Conservation (phyloP, 23 tunicate genomes). For the Styela plicata region DNA sequence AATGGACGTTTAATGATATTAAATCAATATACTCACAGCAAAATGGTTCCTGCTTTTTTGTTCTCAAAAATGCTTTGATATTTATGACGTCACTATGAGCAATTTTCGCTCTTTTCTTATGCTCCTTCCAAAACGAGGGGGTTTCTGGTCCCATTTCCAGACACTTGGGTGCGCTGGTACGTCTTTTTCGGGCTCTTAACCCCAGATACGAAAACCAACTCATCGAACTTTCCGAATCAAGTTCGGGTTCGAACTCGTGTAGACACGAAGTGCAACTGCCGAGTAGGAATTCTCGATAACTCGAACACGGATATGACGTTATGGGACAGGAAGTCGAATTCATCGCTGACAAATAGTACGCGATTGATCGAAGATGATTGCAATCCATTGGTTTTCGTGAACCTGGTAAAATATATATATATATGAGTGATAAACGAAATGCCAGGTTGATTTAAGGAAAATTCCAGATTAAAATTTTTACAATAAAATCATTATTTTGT, state of each 20-base stretch:
- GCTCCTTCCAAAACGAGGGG: conserved; percentile 10
- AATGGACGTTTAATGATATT: too few relatives aligned
- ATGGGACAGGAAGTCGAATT: neutral
- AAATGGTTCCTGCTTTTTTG: neutral
- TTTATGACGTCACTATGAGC: neutral
- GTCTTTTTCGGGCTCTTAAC: neutral
- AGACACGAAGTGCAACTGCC: conserved; percentile 24
- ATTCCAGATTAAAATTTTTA: too few relatives aligned
- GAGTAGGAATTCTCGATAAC: neutral
- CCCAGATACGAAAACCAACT: conserved; percentile 4
- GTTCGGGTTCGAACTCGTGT: neutral
- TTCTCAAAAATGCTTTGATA: conserved; percentile 23
- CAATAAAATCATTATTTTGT: too few relatives aligned
- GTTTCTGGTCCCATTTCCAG: conserved; percentile 12
- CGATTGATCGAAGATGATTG: conserved; percentile 18
- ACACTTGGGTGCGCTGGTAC: neutral
- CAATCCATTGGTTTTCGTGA: neutral
- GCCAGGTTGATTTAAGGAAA: too few relatives aligned
- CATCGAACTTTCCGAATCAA: neutral
- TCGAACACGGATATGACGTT: conserved; percentile 26
- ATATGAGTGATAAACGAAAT: too few relatives aligned
- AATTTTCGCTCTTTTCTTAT: neutral
- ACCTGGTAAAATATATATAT: conserved; percentile 11
- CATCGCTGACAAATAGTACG: conserved; percentile 20
- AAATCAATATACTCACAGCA: conserved; percentile 22